phyloP scores from a whole-genome alignment of 2,113 vertebrate genomes.

The Rhabdornis inornatus region DNA sequence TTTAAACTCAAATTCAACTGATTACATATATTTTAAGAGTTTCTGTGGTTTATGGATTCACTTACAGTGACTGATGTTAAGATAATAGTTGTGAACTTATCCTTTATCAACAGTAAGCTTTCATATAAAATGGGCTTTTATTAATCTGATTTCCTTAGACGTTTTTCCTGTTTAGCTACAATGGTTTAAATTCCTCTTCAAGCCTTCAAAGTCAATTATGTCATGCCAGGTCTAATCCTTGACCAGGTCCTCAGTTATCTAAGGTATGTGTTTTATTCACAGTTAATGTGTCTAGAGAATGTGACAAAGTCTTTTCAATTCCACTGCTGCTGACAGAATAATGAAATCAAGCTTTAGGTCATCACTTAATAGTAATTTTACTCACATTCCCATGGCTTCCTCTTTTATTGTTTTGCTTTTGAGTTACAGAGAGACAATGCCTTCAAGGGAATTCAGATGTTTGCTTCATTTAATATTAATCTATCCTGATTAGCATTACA shows the following conservation, averaged over 20 bases:
- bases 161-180: background rate
- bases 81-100: background rate
- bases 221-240: constrained; percentile 21
- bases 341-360: background rate
- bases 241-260: background rate
- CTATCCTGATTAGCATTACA: background rate
- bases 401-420: background rate
- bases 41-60: background rate
- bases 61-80: background rate
- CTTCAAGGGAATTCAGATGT: background rate
- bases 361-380: background rate
- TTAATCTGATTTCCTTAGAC: background rate
- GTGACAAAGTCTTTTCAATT: background rate
- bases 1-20: background rate
- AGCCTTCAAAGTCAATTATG: background rate
- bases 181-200: background rate
- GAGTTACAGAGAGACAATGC: background rate
- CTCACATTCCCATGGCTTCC: background rate
- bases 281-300: background rate
- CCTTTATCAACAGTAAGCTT: background rate
- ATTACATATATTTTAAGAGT: background rate
- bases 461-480: background rate
- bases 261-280: background rate
- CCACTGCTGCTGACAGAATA: background rate
- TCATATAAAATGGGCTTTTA: background rate